phyloP scores from a whole-genome alignment of 2,888 invertebrate genomes.

The Meghimatium bilineatum region DNA sequence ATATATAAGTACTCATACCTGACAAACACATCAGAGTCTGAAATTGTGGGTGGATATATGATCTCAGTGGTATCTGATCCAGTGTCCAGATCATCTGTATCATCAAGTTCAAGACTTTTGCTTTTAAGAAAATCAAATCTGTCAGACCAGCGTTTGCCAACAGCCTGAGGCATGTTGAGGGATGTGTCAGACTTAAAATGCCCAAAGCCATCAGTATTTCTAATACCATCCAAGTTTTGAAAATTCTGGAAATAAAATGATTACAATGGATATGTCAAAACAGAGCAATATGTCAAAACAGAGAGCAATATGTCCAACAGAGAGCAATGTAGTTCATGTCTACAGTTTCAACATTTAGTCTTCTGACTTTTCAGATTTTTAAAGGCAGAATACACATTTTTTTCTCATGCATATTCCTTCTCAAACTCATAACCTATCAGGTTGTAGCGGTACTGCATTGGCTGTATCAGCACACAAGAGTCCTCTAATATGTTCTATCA shows the following conservation, averaged over 20 bases:
- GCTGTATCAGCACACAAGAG: too few species aligned
- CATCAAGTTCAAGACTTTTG: conserved; percentile 52
- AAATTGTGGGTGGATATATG: conserved; percentile 67
- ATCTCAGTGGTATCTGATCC: conserved; percentile 63
- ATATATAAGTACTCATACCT: conserved; percentile 58
- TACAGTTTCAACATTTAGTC: too few species aligned
- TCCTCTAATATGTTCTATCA: too few species aligned
- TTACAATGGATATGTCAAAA: background rate
- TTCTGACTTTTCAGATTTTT: too few species aligned
- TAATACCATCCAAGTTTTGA: background rate
- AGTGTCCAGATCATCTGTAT: conserved; percentile 60
- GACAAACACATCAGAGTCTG: conserved; percentile 61
- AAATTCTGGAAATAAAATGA: background rate
- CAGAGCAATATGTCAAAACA: too few species aligned
- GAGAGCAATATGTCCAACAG: too few species aligned
- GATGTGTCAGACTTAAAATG: conserved; percentile 43
- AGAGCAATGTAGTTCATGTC: too few species aligned
- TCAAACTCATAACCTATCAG: too few species aligned
- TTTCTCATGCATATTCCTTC: too few species aligned
- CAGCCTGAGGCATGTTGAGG: background rate
- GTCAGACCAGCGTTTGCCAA: conserved; percentile 25
- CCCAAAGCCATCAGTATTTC: conserved; percentile 1
- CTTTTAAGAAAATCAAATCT: conserved; percentile 29
- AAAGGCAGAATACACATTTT: too few species aligned
- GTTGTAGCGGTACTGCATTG: too few species aligned